Percentiles rank a stretch among this genome's conserved stretches.
These are phyloP conservation scores for Perca schrenkii DNA, from an alignment of 2,113 vertebrate genomes.

Conservation along the genomic window DNA sequence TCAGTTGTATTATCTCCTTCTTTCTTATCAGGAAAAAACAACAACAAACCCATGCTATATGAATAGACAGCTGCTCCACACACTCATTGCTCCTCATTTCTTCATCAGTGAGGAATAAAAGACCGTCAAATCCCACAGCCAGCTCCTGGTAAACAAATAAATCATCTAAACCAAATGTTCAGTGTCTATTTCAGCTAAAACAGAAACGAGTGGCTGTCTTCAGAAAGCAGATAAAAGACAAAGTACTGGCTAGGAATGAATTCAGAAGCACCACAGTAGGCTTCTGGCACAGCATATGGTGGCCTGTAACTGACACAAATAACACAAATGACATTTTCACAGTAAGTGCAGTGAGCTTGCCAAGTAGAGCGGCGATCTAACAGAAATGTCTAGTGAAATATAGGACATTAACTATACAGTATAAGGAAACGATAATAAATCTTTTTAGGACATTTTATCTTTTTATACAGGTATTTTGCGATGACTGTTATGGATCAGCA, in stretches of 20 bases:
- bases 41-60: not conserved
- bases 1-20: not conserved
- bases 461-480: not conserved
- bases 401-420: slow-evolving; percentile 3
- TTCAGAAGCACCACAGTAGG: slow-evolving; percentile 41
- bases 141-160: slow-evolving; percentile 47
- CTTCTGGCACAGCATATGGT: slow-evolving; percentile 60
- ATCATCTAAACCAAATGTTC: slow-evolving; percentile 42
- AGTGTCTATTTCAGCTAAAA: slow-evolving; percentile 26
- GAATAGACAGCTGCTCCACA: slow-evolving; percentile 25
- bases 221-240: slow-evolving; percentile 16
- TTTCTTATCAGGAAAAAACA: not conserved
- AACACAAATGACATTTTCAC: slow-evolving; percentile 41
- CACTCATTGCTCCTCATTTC: slow-evolving; percentile 3
- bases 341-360: slow-evolving; percentile 5
- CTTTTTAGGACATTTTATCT: not conserved
- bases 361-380: slow-evolving; percentile 6
- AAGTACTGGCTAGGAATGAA: slow-evolving; percentile 9
- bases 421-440: not conserved
- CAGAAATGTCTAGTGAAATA: slow-evolving; percentile 8
- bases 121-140: slow-evolving; percentile 19
- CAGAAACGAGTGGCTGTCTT: not conserved
- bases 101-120: slow-evolving; percentile 31
- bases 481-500: not conserved
- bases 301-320: slow-evolving; percentile 57